phyloP scores from a whole-genome alignment of 2,113 vertebrate species.

The Rutilus rutilus region DNA sequence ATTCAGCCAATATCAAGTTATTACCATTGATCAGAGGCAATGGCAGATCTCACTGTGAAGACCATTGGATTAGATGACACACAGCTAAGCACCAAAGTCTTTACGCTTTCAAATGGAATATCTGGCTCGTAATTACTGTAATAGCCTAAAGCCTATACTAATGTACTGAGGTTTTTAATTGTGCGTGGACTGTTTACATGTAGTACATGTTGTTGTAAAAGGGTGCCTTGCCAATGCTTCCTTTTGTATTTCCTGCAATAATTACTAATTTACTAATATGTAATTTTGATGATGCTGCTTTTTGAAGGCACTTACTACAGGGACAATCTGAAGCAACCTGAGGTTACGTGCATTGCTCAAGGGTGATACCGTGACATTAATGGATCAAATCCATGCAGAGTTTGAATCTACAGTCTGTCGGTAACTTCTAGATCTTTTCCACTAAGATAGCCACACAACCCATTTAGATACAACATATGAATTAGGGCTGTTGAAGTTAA shows the following conservation, averaged over 20 bases:
- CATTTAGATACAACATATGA: not conserved
- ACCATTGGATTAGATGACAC: constrained; percentile 48
- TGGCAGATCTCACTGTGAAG: constrained; percentile 50
- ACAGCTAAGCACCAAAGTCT: constrained; percentile 65
- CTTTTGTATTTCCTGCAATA: not conserved
- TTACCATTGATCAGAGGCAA: constrained; percentile 40
- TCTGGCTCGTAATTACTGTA: constrained; percentile 27
- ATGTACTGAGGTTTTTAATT: constrained; percentile 17
- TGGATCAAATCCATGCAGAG: not conserved
- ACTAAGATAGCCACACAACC: too few species aligned
- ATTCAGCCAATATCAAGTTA: constrained; percentile 36
- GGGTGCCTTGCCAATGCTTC: not conserved
- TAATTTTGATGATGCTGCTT: not conserved
- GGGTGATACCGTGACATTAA: not conserved
- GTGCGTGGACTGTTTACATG: constrained; percentile 21
- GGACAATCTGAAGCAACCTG: not conserved
- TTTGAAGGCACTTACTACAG: not conserved
- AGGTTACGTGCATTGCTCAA: not conserved
- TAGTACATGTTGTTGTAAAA: not conserved
- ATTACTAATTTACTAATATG: not conserved
- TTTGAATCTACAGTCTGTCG: not conserved
- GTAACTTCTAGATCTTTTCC: not conserved
- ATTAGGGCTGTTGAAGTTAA: not conserved
- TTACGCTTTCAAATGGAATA: not conserved
- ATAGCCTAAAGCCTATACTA: constrained; percentile 34